phyloP scores from a whole-genome alignment of 2,797 vertebrate genomes.

The Hyperoplus lanceolatus region DNA sequence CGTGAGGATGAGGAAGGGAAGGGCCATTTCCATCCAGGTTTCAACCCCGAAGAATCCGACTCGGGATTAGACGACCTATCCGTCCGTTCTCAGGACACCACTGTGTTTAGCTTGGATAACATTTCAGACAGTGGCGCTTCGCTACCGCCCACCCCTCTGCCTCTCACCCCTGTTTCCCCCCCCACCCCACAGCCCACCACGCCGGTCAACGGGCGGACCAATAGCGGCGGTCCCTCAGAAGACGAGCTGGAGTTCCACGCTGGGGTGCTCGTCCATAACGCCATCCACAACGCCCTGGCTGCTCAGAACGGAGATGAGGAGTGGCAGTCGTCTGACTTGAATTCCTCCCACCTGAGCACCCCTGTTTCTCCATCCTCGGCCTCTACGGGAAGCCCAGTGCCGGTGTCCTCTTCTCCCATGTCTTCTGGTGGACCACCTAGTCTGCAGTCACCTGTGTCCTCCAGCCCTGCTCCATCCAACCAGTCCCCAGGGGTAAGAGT shows the following conservation, averaged over 20 bases:
- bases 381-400: slow-evolving; percentile 72
- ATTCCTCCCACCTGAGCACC: slow-evolving; percentile 69
- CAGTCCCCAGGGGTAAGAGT: slow-evolving; percentile 59
- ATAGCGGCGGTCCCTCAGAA: slow-evolving; percentile 80
- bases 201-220: slow-evolving; percentile 84
- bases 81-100: slow-evolving; percentile 95
- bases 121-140: slow-evolving; percentile 94
- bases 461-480: slow-evolving; percentile 79
- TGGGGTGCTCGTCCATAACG: slow-evolving; percentile 92
- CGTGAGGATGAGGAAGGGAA: slow-evolving; percentile 90
- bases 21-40: slow-evolving; percentile 85
- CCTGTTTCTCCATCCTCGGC: slow-evolving; percentile 83
- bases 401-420: slow-evolving; percentile 71
- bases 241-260: slow-evolving; percentile 94
- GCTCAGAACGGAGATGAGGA: slow-evolving; percentile 85
- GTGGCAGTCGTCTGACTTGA: slow-evolving; percentile 72
- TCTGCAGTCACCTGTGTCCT: slow-evolving; percentile 75
- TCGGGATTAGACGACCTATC: slow-evolving; percentile 96
- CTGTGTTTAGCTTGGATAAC: slow-evolving; percentile 95
- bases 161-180: slow-evolving; percentile 88
- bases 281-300: slow-evolving; percentile 94
- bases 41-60: slow-evolving; percentile 92
- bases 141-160: slow-evolving; percentile 86
- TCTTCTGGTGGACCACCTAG: slow-evolving; percentile 72
- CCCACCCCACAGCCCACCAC: slow-evolving; percentile 91